Percentiles rank a stretch among this genome's conserved stretches.
These are phyloP conservation scores for Notolabrus celidotus DNA, from an alignment of 2,797 vertebrate species.

Conservation along the genomic window DNA sequence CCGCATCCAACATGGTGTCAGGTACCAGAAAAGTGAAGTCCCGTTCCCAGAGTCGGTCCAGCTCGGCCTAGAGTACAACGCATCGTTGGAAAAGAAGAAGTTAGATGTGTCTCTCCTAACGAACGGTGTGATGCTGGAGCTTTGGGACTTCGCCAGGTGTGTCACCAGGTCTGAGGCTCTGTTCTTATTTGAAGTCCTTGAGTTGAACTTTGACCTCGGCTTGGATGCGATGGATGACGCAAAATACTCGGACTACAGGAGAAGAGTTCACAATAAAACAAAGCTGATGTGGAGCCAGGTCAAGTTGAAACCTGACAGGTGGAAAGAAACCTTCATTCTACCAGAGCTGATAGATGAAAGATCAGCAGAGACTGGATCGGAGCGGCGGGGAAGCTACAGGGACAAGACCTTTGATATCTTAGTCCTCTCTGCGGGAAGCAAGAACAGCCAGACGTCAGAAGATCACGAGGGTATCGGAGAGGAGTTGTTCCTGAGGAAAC, in stretches of 20 bases:
- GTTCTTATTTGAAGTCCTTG: slow-evolving; percentile 56
- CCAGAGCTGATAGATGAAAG: not conserved
- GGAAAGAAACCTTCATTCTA: slow-evolving; percentile 23
- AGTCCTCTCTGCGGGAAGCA: not conserved
- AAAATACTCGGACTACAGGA: not conserved
- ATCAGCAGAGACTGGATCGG: accelerated
- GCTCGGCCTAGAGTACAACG: slow-evolving; percentile 59
- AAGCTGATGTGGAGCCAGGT: slow-evolving; percentile 8
- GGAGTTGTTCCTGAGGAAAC: not conserved
- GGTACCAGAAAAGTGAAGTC: not conserved
- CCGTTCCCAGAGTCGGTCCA: slow-evolving; percentile 36
- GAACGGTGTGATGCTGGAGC: slow-evolving; percentile 48
- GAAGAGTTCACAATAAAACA: not conserved
- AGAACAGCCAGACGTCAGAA: not conserved
- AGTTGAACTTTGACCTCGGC: slow-evolving; percentile 47
- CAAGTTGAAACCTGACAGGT: not conserved
- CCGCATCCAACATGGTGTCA: slow-evolving; percentile 34
- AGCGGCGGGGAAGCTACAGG: accelerated
- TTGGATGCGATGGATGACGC: not conserved
- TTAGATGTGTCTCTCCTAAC: slow-evolving; percentile 44
- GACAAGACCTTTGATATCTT: slow-evolving; percentile 11
- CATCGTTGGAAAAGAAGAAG: slow-evolving; percentile 19
- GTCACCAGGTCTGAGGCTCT: slow-evolving; percentile 26
- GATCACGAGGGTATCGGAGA: accelerated
- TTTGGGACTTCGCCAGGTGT: slow-evolving; percentile 35